phyloP scores from a whole-genome alignment of 2,888 invertebrate genomes.

The Drosophila kanekoi region DNA sequence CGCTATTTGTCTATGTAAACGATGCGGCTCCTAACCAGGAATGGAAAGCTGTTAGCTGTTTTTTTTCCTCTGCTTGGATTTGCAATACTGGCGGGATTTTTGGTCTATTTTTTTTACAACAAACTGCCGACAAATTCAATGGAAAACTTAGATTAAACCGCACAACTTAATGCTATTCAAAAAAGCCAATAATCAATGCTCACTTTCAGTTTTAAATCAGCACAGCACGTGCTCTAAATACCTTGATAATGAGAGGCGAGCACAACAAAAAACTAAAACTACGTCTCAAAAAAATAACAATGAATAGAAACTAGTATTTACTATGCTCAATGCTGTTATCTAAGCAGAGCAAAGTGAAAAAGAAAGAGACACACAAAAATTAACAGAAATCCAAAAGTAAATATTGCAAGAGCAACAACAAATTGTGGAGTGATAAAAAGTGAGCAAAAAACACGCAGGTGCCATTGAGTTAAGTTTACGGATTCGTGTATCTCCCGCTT shows the following conservation, averaged over 20 bases:
- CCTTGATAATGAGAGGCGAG: constrained; percentile 18
- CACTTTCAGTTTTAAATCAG: constrained; percentile 12
- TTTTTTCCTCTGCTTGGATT: constrained; percentile 9
- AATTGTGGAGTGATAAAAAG: constrained; percentile 41
- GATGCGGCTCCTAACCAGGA: constrained; percentile 54
- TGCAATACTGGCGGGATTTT: constrained; percentile 3
- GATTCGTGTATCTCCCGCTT: background rate
- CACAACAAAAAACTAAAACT: constrained; percentile 12
- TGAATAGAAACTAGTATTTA: constrained; percentile 41
- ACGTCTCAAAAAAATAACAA: constrained; percentile 53
- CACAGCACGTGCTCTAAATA: constrained; percentile 60
- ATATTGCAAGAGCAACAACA: constrained; percentile 31
- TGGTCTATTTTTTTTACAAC: too few species aligned
- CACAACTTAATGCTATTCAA: background rate
- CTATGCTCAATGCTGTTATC: constrained; percentile 55
- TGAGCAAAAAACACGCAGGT: constrained; percentile 42
- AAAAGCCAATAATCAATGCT: background rate
- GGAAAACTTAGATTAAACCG: background rate
- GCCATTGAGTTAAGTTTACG: constrained; percentile 57
- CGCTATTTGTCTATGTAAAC: constrained; percentile 71
- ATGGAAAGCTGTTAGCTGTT: constrained; percentile 64
- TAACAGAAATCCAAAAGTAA: constrained; percentile 43
- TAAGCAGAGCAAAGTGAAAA: constrained; percentile 12
- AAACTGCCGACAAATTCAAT: background rate
- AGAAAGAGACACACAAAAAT: constrained; percentile 29